phyloP scores from a whole-genome alignment of 2,888 invertebrate species.

The Pheosia tremula region DNA sequence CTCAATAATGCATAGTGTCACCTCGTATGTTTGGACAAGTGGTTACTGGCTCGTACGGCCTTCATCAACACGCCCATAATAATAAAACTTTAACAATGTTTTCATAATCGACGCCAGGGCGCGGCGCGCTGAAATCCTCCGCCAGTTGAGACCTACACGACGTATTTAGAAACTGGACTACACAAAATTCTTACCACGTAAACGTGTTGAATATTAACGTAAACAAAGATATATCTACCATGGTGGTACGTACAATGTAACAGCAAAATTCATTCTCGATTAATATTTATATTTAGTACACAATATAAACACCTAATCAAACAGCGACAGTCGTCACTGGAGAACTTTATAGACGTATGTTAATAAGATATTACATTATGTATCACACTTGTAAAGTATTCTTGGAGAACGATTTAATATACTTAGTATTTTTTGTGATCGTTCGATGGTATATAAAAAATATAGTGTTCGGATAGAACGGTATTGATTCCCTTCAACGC shows the following conservation, averaged over 20 bases:
- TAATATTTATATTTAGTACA: conserved; percentile 23
- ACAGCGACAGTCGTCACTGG: conserved; percentile 25
- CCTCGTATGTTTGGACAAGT: conserved; percentile 78
- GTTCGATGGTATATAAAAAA: conserved; percentile 5
- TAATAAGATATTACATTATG: conserved; percentile 3
- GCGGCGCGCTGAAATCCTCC: conserved; percentile 53
- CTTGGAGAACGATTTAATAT: background rate
- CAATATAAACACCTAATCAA: conserved; percentile 54
- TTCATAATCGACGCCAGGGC: conserved; percentile 73
- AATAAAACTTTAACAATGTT: conserved; percentile 83
- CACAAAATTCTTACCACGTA: conserved; percentile 56
- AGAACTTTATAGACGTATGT: conserved; percentile 5
- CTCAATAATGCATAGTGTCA: conserved; percentile 79
- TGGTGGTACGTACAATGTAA: conserved; percentile 30
- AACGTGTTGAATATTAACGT: conserved; percentile 44
- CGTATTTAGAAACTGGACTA: conserved; percentile 72
- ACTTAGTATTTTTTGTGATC: background rate
- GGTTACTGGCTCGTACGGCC: conserved; percentile 73
- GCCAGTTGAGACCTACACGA: conserved; percentile 52
- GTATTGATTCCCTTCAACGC: conserved; percentile 44
- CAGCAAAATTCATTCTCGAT: conserved; percentile 30
- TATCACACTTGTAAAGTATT: background rate
- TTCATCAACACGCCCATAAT: conserved; percentile 76
- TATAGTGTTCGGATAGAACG: conserved; percentile 24
- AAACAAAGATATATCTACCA: conserved; percentile 40